These are phyloP conservation scores for Crenuchus spilurus DNA, from an alignment of 2,797 vertebrate genomes.

Conservation along the genomic window DNA sequence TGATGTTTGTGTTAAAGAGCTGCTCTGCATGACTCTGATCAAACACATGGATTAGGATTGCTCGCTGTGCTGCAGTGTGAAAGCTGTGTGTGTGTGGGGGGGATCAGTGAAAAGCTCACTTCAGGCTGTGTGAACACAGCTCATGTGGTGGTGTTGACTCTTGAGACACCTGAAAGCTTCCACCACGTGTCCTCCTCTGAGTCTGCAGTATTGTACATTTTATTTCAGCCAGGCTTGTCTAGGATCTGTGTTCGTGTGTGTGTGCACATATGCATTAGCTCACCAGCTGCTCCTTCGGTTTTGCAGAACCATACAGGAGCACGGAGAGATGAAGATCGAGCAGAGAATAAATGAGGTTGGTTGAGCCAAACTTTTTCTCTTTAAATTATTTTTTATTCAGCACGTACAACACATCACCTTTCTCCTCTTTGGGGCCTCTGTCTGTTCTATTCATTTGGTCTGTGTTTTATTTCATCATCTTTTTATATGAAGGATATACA, in stretches of 20 bases:
- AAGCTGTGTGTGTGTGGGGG: neutral
- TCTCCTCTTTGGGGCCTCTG: neutral
- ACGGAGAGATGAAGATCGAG: constrained; percentile 88
- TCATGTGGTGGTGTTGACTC: constrained; percentile 32
- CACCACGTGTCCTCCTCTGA: neutral
- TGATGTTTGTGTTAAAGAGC: neutral
- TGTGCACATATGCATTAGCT: neutral
- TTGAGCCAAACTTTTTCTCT: constrained; percentile 47
- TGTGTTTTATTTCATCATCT: neutral
- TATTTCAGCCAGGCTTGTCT: constrained; percentile 2
- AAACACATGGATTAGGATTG: neutral
- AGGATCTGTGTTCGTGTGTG: neutral
- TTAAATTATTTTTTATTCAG: neutral
- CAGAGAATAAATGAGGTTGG: constrained; percentile 95
- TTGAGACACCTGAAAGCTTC: neutral
- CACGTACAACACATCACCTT: neutral
- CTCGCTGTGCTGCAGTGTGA: neutral
- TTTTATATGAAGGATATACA: neutral
- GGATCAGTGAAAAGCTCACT: neutral
- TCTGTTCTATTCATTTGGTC: neutral
- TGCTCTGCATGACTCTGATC: neutral
- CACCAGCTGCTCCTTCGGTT: constrained; percentile 4
- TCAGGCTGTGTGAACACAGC: neutral
- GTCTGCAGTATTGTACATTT: neutral
- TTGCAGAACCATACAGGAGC: constrained; percentile 90